A percentile compares a stretch with the other conserved stretches of the same genome.
Conservation (phyloP, 2,888 invertebrate genomes). For the Schizaphis graminum region DNA sequence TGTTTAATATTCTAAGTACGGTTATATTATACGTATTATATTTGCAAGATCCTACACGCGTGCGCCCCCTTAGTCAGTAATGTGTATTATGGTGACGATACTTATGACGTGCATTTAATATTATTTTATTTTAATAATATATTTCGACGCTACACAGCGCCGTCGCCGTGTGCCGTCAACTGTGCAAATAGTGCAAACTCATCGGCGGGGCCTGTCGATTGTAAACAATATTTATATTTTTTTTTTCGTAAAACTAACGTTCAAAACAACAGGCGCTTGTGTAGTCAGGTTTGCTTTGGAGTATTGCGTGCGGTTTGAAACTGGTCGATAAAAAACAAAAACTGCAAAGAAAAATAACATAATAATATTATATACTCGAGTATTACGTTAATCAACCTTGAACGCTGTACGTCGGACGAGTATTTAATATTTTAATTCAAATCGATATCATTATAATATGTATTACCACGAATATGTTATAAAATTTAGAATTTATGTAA, state of each 20-base stretch:
- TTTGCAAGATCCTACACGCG: background rate
- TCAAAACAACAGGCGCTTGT: slow-evolving; percentile 20
- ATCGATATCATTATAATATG: background rate
- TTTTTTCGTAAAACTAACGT: slow-evolving; percentile 7
- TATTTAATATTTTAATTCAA: background rate
- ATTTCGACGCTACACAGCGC: background rate
- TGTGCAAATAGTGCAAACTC: slow-evolving; percentile 63
- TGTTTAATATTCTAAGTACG: background rate
- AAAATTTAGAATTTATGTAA: background rate
- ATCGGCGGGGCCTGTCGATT: background rate
- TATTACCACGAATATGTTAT: background rate
- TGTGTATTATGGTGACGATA: background rate
- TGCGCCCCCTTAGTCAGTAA: background rate
- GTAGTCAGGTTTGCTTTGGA: background rate
- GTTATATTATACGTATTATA: background rate
- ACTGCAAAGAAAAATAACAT: background rate
- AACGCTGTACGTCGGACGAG: background rate
- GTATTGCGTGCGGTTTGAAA: background rate
- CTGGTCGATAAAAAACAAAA: background rate
- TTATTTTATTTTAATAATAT: background rate
- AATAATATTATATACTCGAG: background rate
- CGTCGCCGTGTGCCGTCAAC: slow-evolving; percentile 26
- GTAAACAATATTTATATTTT: slow-evolving; percentile 32
- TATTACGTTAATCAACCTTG: background rate
- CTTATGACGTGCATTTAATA: background rate